These are phyloP conservation scores for Sarcophaga bullata DNA, from an alignment of 1,140 invertebrate genomes.

Conservation along the genomic window DNA sequence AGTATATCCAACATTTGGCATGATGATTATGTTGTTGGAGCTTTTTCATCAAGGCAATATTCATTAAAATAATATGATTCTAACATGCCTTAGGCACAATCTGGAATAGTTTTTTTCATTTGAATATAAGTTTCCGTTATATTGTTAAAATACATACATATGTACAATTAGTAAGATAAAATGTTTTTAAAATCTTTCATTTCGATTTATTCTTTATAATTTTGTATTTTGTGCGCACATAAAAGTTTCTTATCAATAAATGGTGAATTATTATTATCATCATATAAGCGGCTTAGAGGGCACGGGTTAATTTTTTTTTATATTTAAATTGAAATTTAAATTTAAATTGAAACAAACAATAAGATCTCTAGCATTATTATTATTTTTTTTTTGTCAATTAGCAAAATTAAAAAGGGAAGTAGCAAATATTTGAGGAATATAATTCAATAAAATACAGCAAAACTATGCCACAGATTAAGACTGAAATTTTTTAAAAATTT, in stretches of 20 bases:
- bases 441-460: too few relatives aligned
- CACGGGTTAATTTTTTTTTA: neutral
- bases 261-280: neutral
- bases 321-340: neutral
- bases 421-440: too few relatives aligned
- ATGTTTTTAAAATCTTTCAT: neutral
- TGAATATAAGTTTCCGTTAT: neutral
- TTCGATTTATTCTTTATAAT: neutral
- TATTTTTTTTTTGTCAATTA: too few relatives aligned
- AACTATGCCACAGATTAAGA: too few relatives aligned
- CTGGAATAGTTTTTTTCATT: neutral
- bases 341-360: neutral
- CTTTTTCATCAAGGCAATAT: too few relatives aligned
- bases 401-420: too few relatives aligned
- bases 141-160: too few relatives aligned
- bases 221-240: neutral
- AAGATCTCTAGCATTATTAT: too few relatives aligned
- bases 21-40: too few relatives aligned
- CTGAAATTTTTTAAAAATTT: too few relatives aligned
- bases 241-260: conserved; percentile 1
- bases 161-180: neutral
- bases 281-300: neutral
- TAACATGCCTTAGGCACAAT: neutral
- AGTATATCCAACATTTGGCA: too few relatives aligned
- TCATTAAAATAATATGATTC: neutral